Percentiles rank a stretch among this genome's conserved stretches.
These are phyloP conservation scores for Spodoptera exigua DNA, from an alignment of 2,888 invertebrate species.

Conservation along the genomic window DNA sequence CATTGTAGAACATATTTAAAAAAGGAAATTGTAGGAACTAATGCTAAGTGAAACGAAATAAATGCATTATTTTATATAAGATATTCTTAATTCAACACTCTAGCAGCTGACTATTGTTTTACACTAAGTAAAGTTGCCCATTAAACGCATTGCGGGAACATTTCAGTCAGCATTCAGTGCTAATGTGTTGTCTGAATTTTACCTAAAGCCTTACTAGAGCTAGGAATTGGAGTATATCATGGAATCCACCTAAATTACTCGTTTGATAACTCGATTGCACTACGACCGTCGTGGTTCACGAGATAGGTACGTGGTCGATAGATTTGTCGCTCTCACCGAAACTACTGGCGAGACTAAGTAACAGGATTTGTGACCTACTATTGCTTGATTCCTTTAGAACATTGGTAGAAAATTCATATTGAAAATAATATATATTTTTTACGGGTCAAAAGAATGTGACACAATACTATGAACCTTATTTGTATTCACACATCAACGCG, in stretches of 20 bases:
- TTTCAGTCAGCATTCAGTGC: neutral
- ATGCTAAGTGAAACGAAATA: too few relatives aligned
- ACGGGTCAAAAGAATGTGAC: too few relatives aligned
- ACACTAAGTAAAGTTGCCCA: constrained; percentile 11
- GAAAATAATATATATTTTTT: too few relatives aligned
- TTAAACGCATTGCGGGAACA: constrained; percentile 13
- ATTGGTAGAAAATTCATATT: constrained; percentile 4
- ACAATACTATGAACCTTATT: too few relatives aligned
- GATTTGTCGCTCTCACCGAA: constrained; percentile 9
- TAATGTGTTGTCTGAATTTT: constrained; percentile 6
- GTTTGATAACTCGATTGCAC: constrained; percentile 35
- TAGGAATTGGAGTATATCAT: constrained; percentile 3
- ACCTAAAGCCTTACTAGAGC: neutral
- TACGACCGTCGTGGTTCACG: constrained; percentile 1
- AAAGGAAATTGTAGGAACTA: too few relatives aligned
- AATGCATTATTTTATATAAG: too few relatives aligned
- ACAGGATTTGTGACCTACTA: constrained; percentile 25
- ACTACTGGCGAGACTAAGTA: constrained; percentile 16
- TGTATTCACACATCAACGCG: too few relatives aligned
- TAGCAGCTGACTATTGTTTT: neutral
- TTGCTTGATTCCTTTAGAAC: constrained; percentile 14
- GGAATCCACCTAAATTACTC: constrained; percentile 16
- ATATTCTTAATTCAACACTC: too few relatives aligned
- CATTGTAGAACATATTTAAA: too few relatives aligned
- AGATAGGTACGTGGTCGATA: constrained; percentile 15